Evolutionary conservation across 2,113 vertebrate species (phyloP).

Genomic region (Dermatemys mawii): DNA sequence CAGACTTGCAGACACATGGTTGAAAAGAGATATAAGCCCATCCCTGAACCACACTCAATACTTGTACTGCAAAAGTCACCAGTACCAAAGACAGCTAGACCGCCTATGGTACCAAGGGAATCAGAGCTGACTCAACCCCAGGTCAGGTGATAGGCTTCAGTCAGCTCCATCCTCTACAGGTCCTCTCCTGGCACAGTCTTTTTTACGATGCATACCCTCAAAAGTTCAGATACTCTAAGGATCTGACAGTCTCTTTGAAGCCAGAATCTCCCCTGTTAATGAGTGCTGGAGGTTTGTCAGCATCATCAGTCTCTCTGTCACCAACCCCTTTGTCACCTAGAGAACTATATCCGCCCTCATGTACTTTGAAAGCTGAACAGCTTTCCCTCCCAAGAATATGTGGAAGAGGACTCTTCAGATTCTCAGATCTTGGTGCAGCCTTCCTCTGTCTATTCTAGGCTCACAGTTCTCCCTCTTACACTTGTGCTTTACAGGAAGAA

Average conservation of each 20-base stretch:
- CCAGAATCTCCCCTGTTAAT: not conserved
- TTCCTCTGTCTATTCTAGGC: not conserved
- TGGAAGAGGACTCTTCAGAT: not conserved
- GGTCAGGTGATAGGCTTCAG: not conserved
- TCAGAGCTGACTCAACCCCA: not conserved
- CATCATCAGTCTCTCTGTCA: not conserved
- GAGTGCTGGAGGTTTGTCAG: not conserved
- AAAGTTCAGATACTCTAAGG: not conserved
- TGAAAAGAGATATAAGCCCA: not conserved
- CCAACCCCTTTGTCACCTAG: too few relatives aligned
- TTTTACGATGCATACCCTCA: not conserved
- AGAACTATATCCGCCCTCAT: not conserved
- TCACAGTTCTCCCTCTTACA: not conserved
- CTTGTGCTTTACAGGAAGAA: not conserved
- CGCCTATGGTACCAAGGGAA: not conserved
- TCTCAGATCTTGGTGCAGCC: not conserved
- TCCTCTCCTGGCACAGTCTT: not conserved
- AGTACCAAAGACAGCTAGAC: not conserved
- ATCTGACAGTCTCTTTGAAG: not conserved
- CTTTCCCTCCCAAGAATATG: not conserved
- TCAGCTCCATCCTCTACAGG: not conserved
- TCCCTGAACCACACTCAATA: not conserved
- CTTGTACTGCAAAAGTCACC: not conserved
- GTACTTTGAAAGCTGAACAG: not conserved
- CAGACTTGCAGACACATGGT: not conserved